phyloP scores from a whole-genome alignment of 2,888 invertebrate species.

The Drosophila monieri region DNA sequence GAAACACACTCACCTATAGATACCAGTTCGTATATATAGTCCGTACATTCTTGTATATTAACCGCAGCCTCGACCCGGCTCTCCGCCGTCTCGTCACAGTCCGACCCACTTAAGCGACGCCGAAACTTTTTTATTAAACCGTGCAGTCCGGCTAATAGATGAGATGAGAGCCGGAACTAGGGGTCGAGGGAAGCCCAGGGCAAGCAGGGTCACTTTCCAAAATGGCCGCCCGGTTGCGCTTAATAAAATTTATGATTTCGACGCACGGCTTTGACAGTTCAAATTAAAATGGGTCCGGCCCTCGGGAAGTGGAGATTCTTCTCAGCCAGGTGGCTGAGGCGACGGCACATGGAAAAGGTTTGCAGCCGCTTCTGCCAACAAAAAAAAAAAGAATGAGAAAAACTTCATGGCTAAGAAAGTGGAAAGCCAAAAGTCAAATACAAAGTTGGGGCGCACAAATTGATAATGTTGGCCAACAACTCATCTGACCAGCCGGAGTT shows the following conservation, averaged over 20 bases:
- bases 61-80: conserved; percentile 51
- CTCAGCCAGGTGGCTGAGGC: conserved; percentile 14
- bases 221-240: conserved; percentile 80
- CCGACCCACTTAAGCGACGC: conserved; percentile 66
- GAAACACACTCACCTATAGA: conserved; percentile 23
- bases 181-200: conserved; percentile 1
- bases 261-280: conserved; percentile 78
- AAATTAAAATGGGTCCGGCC: conserved; percentile 74
- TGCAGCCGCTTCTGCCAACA: neutral
- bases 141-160: conserved; percentile 67
- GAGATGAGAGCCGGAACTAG: conserved; percentile 27
- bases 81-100: neutral
- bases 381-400: conserved; percentile 9
- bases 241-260: conserved; percentile 81
- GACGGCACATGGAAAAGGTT: neutral
- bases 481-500: conserved; percentile 47
- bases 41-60: conserved; percentile 52
- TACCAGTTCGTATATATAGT: conserved; percentile 18
- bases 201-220: conserved; percentile 70
- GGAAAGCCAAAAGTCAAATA: conserved; percentile 79
- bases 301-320: conserved; percentile 6
- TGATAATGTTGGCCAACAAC: conserved; percentile 66
- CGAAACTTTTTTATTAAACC: conserved; percentile 78
- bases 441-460: conserved; percentile 77
- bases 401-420: conserved; percentile 49